Evolutionary conservation across 1,140 invertebrate genomes (phyloP), one percentile per base, ranked within the genome.

Genomic region (Meloidogyne floridensis): DNA sequence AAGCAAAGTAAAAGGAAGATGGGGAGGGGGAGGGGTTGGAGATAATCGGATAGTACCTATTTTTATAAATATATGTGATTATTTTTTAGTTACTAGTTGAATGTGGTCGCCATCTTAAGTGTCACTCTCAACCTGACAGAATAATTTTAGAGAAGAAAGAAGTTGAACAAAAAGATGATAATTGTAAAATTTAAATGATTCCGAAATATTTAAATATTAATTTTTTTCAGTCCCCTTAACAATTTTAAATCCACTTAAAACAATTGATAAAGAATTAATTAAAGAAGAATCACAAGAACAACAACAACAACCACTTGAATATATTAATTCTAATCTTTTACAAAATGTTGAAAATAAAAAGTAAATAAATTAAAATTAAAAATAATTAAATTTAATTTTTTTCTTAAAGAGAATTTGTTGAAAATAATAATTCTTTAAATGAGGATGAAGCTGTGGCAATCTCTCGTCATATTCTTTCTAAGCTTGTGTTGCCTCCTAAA

Each of bases 11-110:
- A n/a, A n/a, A n/a, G n/a, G 32, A 32, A 32, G 2, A 32, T 32
- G 32, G 32, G 32, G 32, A 32, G 32, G 32, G 32, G 32, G 32
- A 32, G 32, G 32, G 32, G 32, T 32, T 32, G 32, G 32, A 32
- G 32, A 32, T 32, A 32, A 32, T 2, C 32, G 32, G 32, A 32
- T 32, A 32, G 0, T 32, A 32, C 32, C 32, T 32, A 20, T 20
- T 32, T 32, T 32, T 32, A 32, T 32, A 32, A 1, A 32, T 32
- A 32, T 32, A 32, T 32, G 32, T 32, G 32, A 32, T 32, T n/a
- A n/a, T 65, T n/a, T 65, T 65, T 65, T 65, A 65, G 59, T 77
- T 90, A 10, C 75, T 89, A 4, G 88, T 89, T 11, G 85, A 89
- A 75, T 90, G 87, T 78, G 88, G 88, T 3, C 78, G 83, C 15